These are phyloP conservation scores for Larimichthys polyactis DNA, from an alignment of 2,113 vertebrate genomes.

Conservation along the genomic window DNA sequence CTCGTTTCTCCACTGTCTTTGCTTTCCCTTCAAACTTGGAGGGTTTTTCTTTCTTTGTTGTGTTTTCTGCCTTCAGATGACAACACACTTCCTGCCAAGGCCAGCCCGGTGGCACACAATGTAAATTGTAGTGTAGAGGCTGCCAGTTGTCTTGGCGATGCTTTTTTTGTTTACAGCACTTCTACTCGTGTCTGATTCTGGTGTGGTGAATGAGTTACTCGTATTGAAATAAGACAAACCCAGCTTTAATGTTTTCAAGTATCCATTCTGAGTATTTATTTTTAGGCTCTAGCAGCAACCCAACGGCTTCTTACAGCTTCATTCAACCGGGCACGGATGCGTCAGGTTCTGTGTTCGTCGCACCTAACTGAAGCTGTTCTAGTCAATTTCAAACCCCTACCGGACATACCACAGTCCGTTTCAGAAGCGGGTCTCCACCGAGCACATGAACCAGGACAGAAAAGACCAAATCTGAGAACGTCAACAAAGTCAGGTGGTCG, in stretches of 20 bases:
- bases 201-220: constrained; percentile 26
- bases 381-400: no score
- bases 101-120: not conserved
- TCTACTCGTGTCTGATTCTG: constrained; percentile 26
- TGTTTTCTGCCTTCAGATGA: constrained; percentile 8
- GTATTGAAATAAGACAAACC: not conserved
- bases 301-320: not conserved
- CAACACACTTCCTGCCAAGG: constrained; percentile 32
- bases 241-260: not conserved
- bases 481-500: no score
- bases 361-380: no score
- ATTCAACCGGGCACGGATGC: not conserved
- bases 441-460: no score
- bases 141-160: constrained; percentile 62
- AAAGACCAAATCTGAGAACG: no score
- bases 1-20: not conserved
- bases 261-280: not conserved
- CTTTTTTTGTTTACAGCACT: constrained; percentile 58
- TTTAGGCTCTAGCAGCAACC: not conserved
- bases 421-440: no score
- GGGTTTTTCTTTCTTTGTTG: not conserved
- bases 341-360: no score
- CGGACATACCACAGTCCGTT: no score
- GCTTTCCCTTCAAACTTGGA: not conserved
- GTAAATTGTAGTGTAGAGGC: constrained; percentile 19